A percentile compares a stretch with the other conserved stretches of the same genome.
These are phyloP conservation scores for Pherbina coryleti DNA, from an alignment of 2,888 invertebrate genomes.

Conservation along the genomic window DNA sequence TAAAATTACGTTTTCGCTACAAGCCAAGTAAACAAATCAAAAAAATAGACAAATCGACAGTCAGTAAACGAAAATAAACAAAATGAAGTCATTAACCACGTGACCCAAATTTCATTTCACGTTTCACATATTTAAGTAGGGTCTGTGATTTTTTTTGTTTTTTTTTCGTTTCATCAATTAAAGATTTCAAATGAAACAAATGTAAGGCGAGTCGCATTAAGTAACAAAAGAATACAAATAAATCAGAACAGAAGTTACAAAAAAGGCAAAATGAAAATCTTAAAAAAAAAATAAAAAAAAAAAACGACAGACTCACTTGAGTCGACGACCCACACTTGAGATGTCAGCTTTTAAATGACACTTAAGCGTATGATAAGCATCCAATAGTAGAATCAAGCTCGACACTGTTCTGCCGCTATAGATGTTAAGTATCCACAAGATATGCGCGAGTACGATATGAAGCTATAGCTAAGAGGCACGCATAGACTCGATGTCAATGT, in stretches of 20 bases:
- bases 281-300: neutral
- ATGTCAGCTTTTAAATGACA: constrained; percentile 15
- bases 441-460: neutral
- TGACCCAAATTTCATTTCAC: constrained; percentile 18
- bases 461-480: neutral
- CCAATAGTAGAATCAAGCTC: neutral
- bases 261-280: neutral
- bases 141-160: neutral
- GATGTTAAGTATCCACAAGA: neutral
- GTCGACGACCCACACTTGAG: constrained; percentile 12
- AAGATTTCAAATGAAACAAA: constrained; percentile 11
- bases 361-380: constrained; percentile 14
- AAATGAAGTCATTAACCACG: constrained; percentile 22
- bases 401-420: neutral
- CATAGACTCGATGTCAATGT: constrained; percentile 3
- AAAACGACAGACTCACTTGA: neutral
- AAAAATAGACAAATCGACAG: neutral
- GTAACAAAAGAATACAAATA: no score
- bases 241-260: neutral
- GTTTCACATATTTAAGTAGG: neutral
- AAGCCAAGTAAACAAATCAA: neutral
- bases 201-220: neutral
- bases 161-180: neutral
- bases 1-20: neutral
- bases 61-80: neutral